These are phyloP conservation scores for Drosophila saltans DNA, from an alignment of 1,140 invertebrate genomes.

Conservation along the genomic window DNA sequence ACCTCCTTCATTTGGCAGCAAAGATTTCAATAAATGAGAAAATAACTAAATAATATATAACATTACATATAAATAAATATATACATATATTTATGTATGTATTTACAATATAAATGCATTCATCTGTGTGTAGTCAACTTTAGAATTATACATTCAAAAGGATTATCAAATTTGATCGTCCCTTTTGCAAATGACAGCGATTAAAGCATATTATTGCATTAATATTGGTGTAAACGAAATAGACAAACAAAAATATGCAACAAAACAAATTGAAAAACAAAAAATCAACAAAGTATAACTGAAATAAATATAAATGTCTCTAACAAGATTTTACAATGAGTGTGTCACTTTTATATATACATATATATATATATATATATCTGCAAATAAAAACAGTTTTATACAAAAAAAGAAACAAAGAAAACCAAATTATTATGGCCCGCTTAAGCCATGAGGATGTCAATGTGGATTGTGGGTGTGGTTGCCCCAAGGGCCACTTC, in stretches of 20 bases:
- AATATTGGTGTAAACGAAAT: conserved; percentile 36
- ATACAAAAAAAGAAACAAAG: conserved; percentile 50
- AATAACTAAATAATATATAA: conserved; percentile 4
- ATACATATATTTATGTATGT: conserved; percentile 30
- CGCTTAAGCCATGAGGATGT: background rate
- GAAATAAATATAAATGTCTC: conserved; percentile 66
- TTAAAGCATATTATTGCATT: conserved; percentile 4
- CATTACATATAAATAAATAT: conserved; percentile 18
- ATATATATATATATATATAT: conserved; percentile 52
- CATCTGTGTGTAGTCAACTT: background rate
- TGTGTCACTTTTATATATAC: conserved; percentile 79
- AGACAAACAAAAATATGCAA: background rate
- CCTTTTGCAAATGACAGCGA: background rate
- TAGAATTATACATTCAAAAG: background rate
- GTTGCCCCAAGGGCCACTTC: conserved; percentile 52
- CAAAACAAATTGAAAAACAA: background rate
- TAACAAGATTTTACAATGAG: conserved; percentile 80
- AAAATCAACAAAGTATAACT: conserved; percentile 29
- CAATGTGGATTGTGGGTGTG: conserved; percentile 18
- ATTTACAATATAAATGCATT: conserved; percentile 20
- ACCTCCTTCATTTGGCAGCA: conserved; percentile 1
- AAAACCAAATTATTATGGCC: conserved; percentile 35
- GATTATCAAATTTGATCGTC: background rate
- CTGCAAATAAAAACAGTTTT: conserved; percentile 74
- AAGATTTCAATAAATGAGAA: conserved; percentile 17